These are phyloP conservation scores for Lepidocyrtinus sp. DNA, from an alignment of 2,888 invertebrate species.

Conservation along the genomic window DNA sequence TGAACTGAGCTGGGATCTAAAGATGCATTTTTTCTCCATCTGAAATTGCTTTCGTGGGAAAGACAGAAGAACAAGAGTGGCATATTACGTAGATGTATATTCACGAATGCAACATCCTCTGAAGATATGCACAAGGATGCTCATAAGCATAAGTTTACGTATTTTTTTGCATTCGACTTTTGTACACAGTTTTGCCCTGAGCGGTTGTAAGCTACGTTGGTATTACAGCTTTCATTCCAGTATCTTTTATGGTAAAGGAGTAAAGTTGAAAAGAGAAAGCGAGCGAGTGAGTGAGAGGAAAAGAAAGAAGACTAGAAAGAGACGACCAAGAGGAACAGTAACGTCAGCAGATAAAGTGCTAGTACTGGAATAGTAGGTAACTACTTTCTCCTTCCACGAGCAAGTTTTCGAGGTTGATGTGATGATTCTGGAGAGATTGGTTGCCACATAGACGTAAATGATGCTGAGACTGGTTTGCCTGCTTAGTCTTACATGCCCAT, in stretches of 20 bases:
- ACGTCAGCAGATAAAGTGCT: constrained; percentile 51
- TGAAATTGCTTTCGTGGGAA: constrained; percentile 50
- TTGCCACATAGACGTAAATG: constrained; percentile 2
- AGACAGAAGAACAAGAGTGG: constrained; percentile 30
- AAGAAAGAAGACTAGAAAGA: constrained; percentile 18
- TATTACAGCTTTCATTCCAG: not conserved
- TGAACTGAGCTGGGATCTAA: not conserved
- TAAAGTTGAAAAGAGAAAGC: constrained; percentile 35
- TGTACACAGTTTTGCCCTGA: not conserved
- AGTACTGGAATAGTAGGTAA: not conserved
- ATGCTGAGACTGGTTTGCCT: not conserved
- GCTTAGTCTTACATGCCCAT: not conserved
- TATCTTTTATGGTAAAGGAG: constrained; percentile 42
- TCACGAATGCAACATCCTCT: constrained; percentile 23
- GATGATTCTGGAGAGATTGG: constrained; percentile 4
- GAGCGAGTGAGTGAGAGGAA: constrained; percentile 15
- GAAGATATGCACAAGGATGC: constrained; percentile 1
- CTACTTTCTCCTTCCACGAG: constrained; percentile 4
- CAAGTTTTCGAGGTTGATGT: not conserved
- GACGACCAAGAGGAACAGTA: constrained; percentile 40
- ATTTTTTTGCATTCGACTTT: not conserved
- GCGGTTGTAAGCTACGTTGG: not conserved
- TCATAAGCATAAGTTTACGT: constrained; percentile 13
- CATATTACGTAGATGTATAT: constrained; percentile 19
- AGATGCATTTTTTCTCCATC: constrained; percentile 6